phyloP scores from a whole-genome alignment of 2,888 invertebrate genomes.

The Andrena trimmerana region DNA sequence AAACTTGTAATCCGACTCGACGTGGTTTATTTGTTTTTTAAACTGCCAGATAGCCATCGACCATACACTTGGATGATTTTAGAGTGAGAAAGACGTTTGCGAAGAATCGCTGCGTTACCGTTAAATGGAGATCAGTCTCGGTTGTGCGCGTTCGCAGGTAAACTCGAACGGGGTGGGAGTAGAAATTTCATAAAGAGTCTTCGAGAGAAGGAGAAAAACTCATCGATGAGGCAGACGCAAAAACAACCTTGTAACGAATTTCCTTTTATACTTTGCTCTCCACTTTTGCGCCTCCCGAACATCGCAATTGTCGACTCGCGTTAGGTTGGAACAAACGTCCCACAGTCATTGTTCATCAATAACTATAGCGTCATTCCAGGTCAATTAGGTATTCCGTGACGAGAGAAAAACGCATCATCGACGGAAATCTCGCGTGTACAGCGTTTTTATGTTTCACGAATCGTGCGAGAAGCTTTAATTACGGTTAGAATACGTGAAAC shows the following conservation, averaged over 20 bases:
- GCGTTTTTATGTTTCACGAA: neutral
- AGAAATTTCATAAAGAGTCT: conserved; percentile 10
- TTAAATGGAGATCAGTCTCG: conserved; percentile 15
- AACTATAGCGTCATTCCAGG: conserved; percentile 23
- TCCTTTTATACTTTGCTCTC: conserved; percentile 54
- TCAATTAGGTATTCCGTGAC: conserved; percentile 11
- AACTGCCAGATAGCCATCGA: neutral
- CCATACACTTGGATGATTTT: neutral
- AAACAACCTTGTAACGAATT: conserved; percentile 76
- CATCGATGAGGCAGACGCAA: conserved; percentile 15
- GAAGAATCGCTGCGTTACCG: neutral
- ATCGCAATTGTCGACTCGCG: neutral
- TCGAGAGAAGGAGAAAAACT: neutral
- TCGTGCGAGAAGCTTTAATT: neutral
- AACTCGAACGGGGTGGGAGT: conserved; percentile 1
- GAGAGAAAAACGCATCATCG: conserved; percentile 31
- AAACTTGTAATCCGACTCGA: neutral
- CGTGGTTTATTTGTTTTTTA: neutral
- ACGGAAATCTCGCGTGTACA: neutral
- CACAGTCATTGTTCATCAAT: conserved; percentile 27
- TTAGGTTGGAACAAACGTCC: neutral
- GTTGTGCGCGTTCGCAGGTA: neutral
- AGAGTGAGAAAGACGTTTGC: neutral
- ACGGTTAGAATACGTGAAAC: neutral
- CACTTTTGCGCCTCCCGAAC: neutral